Evolutionary conservation across 2,797 vertebrate species (phyloP).

Genomic region (Heliangelus exortis): DNA sequence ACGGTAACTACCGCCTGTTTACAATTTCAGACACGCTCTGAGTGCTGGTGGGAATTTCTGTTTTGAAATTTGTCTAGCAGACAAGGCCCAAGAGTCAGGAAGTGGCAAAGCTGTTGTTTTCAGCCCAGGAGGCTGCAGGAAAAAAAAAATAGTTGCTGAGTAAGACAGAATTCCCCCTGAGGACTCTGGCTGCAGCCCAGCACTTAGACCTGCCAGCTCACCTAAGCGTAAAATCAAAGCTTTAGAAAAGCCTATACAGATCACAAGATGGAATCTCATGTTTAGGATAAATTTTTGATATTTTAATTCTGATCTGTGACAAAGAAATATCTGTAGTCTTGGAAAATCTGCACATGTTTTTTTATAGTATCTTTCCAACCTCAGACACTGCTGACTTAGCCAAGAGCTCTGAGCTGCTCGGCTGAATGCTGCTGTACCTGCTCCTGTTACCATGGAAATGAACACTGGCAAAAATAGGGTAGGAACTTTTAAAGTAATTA

Average conservation of each 20-base stretch:
- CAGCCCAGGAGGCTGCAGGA: conserved; percentile 4
- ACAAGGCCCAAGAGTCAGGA: conserved; percentile 24
- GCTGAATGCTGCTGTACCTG: conserved; percentile 38
- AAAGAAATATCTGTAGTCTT: background rate
- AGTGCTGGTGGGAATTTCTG: background rate
- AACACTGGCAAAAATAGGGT: conserved; percentile 14
- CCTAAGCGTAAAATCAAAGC: conserved; percentile 23
- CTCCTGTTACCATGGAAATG: conserved; percentile 50
- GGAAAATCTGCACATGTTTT: background rate
- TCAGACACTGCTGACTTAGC: background rate
- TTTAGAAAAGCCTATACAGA: background rate
- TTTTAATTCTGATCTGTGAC: background rate
- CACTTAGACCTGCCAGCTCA: conserved; percentile 14
- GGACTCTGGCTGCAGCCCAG: conserved; percentile 35
- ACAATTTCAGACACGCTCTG: background rate
- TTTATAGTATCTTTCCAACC: background rate
- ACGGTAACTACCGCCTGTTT: background rate
- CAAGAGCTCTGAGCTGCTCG: background rate
- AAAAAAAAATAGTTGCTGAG: conserved; percentile 31
- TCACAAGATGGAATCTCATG: background rate
- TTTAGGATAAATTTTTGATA: background rate
- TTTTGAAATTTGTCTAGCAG: conserved; percentile 1
- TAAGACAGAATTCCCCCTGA: conserved; percentile 24
- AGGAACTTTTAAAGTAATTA: conserved; percentile 25
- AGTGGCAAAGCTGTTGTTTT: conserved; percentile 29